Evolutionary conservation across 2,797 vertebrate genomes (phyloP).

Genomic region (Phalloptychus januarius): DNA sequence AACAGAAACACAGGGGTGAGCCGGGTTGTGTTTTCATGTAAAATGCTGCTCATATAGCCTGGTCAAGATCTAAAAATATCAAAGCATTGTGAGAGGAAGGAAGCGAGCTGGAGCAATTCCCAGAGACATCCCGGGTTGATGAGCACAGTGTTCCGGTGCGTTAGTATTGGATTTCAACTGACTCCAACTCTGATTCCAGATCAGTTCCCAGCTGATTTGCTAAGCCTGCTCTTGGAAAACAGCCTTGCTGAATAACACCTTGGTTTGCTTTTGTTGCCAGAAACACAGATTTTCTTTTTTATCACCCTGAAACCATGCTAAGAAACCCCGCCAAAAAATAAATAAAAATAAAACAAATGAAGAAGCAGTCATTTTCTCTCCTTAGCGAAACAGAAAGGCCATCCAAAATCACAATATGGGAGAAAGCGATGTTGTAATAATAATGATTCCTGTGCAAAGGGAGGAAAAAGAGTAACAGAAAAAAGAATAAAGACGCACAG

Average conservation of each 20-base stretch:
- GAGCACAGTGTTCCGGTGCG: conserved; percentile 57
- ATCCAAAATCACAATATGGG: conserved; percentile 79
- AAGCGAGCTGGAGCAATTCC: conserved; percentile 63
- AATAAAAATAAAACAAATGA: conserved; percentile 66
- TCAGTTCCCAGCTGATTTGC: conserved; percentile 50
- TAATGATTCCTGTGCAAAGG: conserved; percentile 71
- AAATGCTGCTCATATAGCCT: conserved; percentile 56
- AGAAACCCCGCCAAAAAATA: no score
- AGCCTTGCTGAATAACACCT: conserved; percentile 65
- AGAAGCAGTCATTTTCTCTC: conserved; percentile 72
- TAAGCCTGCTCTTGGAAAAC: conserved; percentile 64
- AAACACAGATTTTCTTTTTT: conserved; percentile 76
- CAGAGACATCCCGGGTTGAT: conserved; percentile 66
- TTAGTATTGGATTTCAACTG: conserved; percentile 62
- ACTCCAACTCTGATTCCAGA: conserved; percentile 62
- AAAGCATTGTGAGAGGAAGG: conserved; percentile 52
- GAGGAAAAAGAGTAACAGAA: conserved; percentile 29
- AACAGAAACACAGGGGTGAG: conserved; percentile 49
- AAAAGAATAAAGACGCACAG: conserved; percentile 20
- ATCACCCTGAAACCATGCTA: conserved; percentile 73
- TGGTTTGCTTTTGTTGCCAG: conserved; percentile 58
- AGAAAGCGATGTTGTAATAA: conserved; percentile 74
- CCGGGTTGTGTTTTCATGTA: conserved; percentile 59
- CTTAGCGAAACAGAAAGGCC: conserved; percentile 67
- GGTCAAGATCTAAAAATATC: conserved; percentile 61